Base-by-base conservation (phyloP, 1,140 invertebrate genomes). In the Vanessa tameamea region DNA sequence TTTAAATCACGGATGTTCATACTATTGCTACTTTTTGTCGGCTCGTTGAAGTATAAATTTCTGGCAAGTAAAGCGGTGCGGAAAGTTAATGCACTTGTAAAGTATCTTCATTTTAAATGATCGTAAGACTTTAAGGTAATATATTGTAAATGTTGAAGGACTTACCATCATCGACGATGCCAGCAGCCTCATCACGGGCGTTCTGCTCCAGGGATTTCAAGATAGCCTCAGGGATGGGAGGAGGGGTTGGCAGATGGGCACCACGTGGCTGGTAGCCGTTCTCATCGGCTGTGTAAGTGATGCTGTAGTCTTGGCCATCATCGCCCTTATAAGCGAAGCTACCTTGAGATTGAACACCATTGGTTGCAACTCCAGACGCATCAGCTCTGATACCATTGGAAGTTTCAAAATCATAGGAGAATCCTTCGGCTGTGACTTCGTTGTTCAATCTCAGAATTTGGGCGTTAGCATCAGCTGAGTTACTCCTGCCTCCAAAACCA, bases 241-340 rank as follows among this genome's bases (percentile, higher is more conserved):
- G 95, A 47, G 95, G 94, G 61, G 95, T 95, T 26, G 95, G 95
- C 47, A 95, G 82, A 88, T 95, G 95, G 31, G 94, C 94, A 47
- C 95, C 95, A 82, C 94, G 91, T 47, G 94, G 93, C 59, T 93
- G 93, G 92, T 94, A 94, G 61, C 94, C 95, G 69, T 88, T 85
- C 79, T 94, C 90, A 61, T 93, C 93, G 15, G 95, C 95, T n/a
- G 94, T 91, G 92, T 96, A 97, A 64, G 94, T 95, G 68, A 97
- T 94, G 69, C 94, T 93, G 79, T 96, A 95, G 55, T 91, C 70
- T 72, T 92, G 88, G 48, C 96, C 95, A 74, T 96, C 95, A 65
- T 95, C 94, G 78, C 94, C 95, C 55, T 94, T 94, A 92, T 96
- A 96, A 16, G 94, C 93, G 87, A 94, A 95, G 5, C 93, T 93